A percentile compares a stretch with the other conserved stretches of the same genome.
Evolutionary conservation across 2,797 vertebrate genomes (phyloP).

Genomic region (Gallinago solitaria): DNA sequence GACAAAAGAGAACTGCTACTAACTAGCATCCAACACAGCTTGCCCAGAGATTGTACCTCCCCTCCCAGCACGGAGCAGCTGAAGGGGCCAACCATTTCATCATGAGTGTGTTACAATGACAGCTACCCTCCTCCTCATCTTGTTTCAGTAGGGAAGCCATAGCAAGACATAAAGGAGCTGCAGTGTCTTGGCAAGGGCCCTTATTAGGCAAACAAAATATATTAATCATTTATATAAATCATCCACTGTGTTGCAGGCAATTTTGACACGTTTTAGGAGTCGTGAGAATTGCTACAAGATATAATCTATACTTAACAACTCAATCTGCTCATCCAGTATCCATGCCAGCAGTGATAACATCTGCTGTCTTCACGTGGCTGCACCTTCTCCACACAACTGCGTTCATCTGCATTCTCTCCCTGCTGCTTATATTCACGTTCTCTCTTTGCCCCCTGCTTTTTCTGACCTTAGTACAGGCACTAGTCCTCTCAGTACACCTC

Average conservation of each 20-base stretch:
- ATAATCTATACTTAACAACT: not conserved
- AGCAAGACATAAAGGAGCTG: not conserved
- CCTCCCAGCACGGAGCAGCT: rapidly evolving
- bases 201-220: constrained; percentile 12
- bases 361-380: not conserved
- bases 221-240: constrained; percentile 2
- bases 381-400: not conserved
- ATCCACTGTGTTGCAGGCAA: not conserved
- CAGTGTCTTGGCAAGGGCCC: not conserved
- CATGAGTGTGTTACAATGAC: not conserved
- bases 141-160: not conserved
- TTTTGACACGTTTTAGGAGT: not conserved
- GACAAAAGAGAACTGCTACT: not conserved
- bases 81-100: not conserved
- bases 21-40: not conserved
- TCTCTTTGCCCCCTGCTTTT: not conserved
- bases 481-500: not conserved
- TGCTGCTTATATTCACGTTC: rapidly evolving
- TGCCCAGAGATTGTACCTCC: not conserved
- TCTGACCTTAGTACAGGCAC: not conserved
- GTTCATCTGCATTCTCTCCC: not conserved
- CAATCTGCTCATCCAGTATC: not conserved
- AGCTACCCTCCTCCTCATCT: not conserved
- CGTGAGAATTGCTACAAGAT: constrained; percentile 19
- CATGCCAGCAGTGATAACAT: constrained; percentile 12